Conservation (phyloP, 2,888 invertebrate genomes). For the Drosophila merina region DNA sequence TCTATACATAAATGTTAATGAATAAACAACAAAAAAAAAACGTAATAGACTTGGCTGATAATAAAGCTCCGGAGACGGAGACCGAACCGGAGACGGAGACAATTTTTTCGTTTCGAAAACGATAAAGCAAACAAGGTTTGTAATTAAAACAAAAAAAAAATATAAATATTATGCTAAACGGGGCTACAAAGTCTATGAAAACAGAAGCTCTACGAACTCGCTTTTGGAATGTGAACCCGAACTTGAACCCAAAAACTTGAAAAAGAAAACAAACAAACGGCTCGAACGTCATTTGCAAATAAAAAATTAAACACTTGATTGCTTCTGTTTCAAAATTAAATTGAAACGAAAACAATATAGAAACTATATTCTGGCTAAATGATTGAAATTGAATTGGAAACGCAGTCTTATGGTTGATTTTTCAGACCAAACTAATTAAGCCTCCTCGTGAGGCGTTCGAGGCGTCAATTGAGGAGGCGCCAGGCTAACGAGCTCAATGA, state of each 20-base stretch:
- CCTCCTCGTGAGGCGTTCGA: conserved; percentile 6
- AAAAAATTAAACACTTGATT: no score
- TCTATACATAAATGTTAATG: neutral
- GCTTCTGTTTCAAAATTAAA: no score
- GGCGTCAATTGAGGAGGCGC: conserved; percentile 19
- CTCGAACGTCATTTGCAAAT: no score
- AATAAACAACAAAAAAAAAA: conserved; percentile 17
- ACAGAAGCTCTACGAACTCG: neutral
- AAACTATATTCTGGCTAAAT: no score
- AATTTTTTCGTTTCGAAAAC: neutral
- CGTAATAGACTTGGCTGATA: conserved; percentile 8
- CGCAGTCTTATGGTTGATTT: neutral
- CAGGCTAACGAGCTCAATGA: conserved; percentile 11
- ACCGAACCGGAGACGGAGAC: neutral
- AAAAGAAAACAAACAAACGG: no score
- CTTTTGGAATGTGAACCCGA: no score
- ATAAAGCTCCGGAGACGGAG: neutral
- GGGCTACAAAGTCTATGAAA: neutral
- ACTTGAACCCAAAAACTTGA: neutral
- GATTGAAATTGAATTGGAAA: neutral
- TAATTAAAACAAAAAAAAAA: neutral
- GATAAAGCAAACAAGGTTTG: conserved; percentile 2
- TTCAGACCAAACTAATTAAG: conserved; percentile 23
- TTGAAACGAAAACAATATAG: no score
- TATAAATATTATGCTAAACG: neutral